A percentile compares a stretch with the other conserved stretches of the same genome.
Evolutionary conservation across 1,140 invertebrate genomes (phyloP).

Genomic region (Hycleus cichorii): DNA sequence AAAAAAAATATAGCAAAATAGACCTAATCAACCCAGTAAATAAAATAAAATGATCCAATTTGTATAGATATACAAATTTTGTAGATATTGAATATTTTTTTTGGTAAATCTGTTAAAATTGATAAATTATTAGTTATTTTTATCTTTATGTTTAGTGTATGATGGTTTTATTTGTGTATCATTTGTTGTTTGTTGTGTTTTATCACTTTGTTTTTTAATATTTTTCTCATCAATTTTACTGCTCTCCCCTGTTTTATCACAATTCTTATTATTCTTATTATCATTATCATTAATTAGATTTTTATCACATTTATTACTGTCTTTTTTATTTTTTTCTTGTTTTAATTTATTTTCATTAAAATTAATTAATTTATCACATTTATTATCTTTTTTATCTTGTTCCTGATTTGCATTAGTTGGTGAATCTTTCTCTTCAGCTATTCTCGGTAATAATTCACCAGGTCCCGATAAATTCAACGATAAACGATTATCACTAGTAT

Average conservation of each 20-base stretch:
- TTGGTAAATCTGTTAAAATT: no score
- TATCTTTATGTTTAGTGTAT: no score
- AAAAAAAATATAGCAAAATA: no score
- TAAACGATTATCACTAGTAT: conserved; percentile 31
- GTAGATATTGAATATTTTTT: no score
- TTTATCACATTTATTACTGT: conserved; percentile 1
- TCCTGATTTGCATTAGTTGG: conserved; percentile 51
- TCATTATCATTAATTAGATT: not conserved
- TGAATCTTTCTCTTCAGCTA: conserved; percentile 78
- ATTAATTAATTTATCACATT: conserved; percentile 20
- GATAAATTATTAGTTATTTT: no score
- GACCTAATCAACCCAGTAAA: no score
- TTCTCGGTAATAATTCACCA: conserved; percentile 55
- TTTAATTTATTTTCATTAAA: conserved; percentile 5
- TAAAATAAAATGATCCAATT: no score
- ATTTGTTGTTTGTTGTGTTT: not conserved
- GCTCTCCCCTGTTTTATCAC: conserved; percentile 4
- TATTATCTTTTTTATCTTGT: conserved; percentile 17
- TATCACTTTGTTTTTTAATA: conserved; percentile 8
- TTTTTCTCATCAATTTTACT: conserved; percentile 4
- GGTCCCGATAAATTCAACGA: conserved; percentile 42
- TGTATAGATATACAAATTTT: no score
- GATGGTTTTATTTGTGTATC: conserved; percentile 1
- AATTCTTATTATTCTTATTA: conserved; percentile 3
- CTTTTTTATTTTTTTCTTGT: conserved; percentile 6